phyloP scores from a whole-genome alignment of 2,888 invertebrate genomes.

The Macrostomum cliftonense region DNA sequence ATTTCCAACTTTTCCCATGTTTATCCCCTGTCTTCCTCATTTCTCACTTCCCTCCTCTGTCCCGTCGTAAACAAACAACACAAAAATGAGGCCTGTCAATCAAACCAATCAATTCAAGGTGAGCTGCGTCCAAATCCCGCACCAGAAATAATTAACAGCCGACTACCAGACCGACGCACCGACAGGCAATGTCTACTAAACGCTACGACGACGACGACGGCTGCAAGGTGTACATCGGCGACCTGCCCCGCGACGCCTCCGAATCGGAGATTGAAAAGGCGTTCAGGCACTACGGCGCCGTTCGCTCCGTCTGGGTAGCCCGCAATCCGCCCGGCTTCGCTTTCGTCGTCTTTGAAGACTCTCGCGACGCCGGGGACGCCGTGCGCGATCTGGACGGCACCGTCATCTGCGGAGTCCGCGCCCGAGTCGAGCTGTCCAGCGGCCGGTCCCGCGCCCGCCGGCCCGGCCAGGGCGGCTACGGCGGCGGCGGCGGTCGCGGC shows the following conservation, averaged over 20 bases:
- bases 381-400: constrained; percentile 59
- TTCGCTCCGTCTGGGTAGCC: constrained; percentile 31
- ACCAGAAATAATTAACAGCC: no score
- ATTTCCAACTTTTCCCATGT: no score
- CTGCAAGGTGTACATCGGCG: constrained; percentile 16
- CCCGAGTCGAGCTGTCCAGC: constrained; percentile 7
- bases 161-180: no score
- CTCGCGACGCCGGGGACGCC: constrained; percentile 70
- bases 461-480: background rate
- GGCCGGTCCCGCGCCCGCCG: background rate
- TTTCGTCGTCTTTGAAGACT: constrained; percentile 70
- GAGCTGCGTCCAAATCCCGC: no score
- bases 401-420: constrained; percentile 8
- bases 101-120: no score
- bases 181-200: no score
- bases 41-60: no score
- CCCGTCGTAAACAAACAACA: no score
- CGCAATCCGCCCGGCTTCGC: constrained; percentile 49
- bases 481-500: no score
- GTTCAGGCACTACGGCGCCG: constrained; percentile 17
- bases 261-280: constrained; percentile 15
- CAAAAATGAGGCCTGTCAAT: no score
- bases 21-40: no score
- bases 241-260: constrained; percentile 15
- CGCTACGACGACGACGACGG: constrained; percentile 1